Conservation (phyloP, 2,888 invertebrate species). For the Xestia rhomboidea region DNA sequence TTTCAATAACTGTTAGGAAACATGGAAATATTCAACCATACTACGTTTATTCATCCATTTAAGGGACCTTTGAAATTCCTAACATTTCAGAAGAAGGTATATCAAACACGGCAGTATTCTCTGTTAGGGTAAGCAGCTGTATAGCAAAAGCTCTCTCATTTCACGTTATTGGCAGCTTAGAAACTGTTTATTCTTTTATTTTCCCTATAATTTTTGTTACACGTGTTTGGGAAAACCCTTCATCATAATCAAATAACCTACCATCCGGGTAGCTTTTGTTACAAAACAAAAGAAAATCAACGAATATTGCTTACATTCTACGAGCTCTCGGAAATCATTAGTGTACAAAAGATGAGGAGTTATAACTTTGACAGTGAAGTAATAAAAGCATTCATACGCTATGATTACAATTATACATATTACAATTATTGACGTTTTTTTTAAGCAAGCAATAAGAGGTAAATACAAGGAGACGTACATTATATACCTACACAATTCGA, state of each 20-base stretch:
- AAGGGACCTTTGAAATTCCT: background rate
- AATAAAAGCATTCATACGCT: constrained; percentile 27
- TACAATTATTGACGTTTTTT: constrained; percentile 13
- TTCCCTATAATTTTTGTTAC: background rate
- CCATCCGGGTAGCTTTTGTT: background rate
- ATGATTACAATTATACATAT: constrained; percentile 20
- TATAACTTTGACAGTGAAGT: background rate
- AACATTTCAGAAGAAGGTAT: background rate
- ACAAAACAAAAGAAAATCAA: constrained; percentile 19
- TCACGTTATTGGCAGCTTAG: background rate
- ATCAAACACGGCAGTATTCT: background rate
- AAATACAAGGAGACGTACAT: constrained; percentile 5
- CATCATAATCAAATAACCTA: background rate
- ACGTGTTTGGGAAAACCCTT: background rate
- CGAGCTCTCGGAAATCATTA: constrained; percentile 10
- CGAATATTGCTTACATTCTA: background rate
- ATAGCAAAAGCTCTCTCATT: background rate
- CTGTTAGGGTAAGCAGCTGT: background rate
- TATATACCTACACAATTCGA: background rate
- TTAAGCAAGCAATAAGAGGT: constrained; percentile 8
- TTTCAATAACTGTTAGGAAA: background rate
- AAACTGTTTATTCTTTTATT: background rate
- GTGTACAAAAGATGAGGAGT: constrained; percentile 1
- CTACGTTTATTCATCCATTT: background rate
- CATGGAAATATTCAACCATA: background rate